phyloP scores from a whole-genome alignment of 2,797 vertebrate species.

The Amblyopsis hoosieri region DNA sequence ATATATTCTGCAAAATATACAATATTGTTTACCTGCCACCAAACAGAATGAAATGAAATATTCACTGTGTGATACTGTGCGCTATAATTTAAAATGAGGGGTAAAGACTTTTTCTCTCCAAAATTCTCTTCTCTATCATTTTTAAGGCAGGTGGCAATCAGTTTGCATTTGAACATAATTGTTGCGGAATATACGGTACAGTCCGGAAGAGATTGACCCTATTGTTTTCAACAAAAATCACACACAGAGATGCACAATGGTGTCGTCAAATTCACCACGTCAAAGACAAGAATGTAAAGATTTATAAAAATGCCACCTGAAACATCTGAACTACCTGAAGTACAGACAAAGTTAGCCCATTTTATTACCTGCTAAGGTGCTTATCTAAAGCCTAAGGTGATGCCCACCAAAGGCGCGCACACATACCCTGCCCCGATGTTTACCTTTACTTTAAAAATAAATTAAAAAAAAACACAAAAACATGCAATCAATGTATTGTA shows the following conservation, averaged over 20 bases:
- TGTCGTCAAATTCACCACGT: constrained; percentile 14
- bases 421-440: not conserved
- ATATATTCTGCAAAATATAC: constrained; percentile 37
- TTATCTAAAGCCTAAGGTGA: too few species aligned
- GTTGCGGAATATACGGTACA: constrained; percentile 12
- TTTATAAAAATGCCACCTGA: not conserved
- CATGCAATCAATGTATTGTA: too few species aligned
- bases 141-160: constrained; percentile 20
- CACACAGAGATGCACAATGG: constrained; percentile 12
- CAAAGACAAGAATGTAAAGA: not conserved
- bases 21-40: constrained; percentile 40
- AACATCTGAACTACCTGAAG: not conserved
- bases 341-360: not conserved
- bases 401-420: not conserved
- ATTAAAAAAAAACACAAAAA: too few species aligned
- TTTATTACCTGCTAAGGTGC: too few species aligned
- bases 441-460: not conserved
- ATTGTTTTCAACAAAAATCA: not conserved
- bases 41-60: constrained; percentile 41
- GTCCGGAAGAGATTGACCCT: constrained; percentile 1
- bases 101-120: constrained; percentile 10
- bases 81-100: constrained; percentile 41
- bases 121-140: constrained; percentile 12
- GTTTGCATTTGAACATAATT: constrained; percentile 15
- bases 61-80: constrained; percentile 30